Evolutionary conservation across 2,888 invertebrate genomes (phyloP).

Genomic region (Oasisia sp.): DNA sequence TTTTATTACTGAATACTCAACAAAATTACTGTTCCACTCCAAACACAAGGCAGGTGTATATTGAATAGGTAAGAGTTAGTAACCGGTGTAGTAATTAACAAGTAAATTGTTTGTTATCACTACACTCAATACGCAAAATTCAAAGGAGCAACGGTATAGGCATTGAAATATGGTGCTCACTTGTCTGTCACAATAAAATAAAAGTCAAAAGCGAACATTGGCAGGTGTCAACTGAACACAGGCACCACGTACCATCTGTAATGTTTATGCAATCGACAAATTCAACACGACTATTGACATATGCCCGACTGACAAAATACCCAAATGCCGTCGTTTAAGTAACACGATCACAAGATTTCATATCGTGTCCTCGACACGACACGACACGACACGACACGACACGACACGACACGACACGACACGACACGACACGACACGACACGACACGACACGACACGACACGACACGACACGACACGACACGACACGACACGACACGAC

Average conservation of each 20-base stretch:
- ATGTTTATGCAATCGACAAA: not conserved
- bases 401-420: not conserved
- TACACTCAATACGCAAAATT: too few species aligned
- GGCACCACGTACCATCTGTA: not conserved
- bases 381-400: not conserved
- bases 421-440: not conserved
- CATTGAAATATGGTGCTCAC: too few species aligned
- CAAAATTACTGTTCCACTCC: too few species aligned
- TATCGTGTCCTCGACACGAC: not conserved
- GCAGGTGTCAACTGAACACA: not conserved
- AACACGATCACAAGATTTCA: not conserved
- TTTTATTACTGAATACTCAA: too few species aligned
- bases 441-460: not conserved
- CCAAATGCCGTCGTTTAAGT: not conserved
- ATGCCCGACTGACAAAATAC: not conserved
- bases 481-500: not conserved
- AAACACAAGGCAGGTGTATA: too few species aligned
- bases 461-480: not conserved
- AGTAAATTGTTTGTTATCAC: too few species aligned
- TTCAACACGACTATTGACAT: not conserved
- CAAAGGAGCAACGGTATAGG: too few species aligned
- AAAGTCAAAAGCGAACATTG: not conserved
- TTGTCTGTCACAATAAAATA: not conserved
- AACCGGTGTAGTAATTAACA: too few species aligned
- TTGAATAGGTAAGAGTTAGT: too few species aligned